Percentiles rank a stretch among this genome's conserved stretches.
Conservation (phyloP, 2,113 vertebrate species). For the Dolichotis patagonum region DNA sequence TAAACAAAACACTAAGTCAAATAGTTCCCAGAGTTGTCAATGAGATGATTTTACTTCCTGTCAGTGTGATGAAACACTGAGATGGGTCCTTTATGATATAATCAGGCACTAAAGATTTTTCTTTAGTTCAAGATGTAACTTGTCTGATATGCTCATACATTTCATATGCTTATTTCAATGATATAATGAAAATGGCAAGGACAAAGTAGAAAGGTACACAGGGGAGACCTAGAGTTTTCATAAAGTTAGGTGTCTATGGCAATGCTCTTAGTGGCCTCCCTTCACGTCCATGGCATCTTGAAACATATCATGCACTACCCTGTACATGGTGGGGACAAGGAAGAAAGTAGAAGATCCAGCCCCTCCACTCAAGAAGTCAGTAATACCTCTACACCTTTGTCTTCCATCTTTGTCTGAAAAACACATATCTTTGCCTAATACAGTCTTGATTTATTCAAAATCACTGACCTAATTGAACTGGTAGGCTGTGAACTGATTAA, state of each 20-base stretch:
- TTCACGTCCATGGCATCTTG: background rate
- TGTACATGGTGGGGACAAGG: background rate
- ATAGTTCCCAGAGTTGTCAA: slow-evolving; percentile 9
- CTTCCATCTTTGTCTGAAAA: slow-evolving; percentile 39
- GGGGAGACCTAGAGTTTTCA: background rate
- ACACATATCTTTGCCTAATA: background rate
- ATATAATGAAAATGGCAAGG: background rate
- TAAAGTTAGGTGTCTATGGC: background rate
- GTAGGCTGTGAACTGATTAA: slow-evolving; percentile 51
- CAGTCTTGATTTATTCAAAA: slow-evolving; percentile 19
- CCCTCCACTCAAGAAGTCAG: background rate
- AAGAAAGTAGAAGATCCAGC: background rate
- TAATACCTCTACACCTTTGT: background rate
- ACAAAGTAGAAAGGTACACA: background rate
- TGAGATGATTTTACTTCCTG: slow-evolving; percentile 18
- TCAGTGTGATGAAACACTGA: background rate
- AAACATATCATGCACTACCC: background rate
- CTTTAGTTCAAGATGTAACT: slow-evolving; percentile 30
- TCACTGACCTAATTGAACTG: slow-evolving; percentile 21
- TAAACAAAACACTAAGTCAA: slow-evolving; percentile 32
- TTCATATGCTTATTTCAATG: background rate
- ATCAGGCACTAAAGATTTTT: slow-evolving; percentile 45
- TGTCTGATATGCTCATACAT: background rate
- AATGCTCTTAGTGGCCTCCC: background rate
- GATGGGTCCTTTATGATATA: slow-evolving; percentile 41